A percentile compares a stretch with the other conserved stretches of the same genome.
Conservation (phyloP, 2,113 vertebrate genomes). For the Passer montanus region DNA sequence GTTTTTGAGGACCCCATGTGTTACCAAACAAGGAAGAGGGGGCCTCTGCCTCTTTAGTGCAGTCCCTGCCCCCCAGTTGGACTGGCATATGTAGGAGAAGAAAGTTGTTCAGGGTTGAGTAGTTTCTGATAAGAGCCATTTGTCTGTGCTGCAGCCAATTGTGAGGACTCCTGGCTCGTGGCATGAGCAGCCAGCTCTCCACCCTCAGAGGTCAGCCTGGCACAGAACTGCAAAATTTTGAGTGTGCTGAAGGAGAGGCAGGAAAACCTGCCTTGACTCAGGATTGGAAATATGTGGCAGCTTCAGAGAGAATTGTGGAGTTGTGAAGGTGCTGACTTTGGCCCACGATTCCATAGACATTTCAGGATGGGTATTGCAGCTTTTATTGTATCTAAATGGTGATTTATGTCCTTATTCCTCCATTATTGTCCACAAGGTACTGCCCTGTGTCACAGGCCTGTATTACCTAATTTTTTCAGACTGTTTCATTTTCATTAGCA, state of each 20-base stretch:
- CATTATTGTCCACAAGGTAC: constrained; percentile 69
- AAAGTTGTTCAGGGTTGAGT: constrained; percentile 43
- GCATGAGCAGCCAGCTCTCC: background rate
- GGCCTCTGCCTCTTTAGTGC: background rate
- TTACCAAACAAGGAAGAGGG: background rate
- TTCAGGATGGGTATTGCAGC: constrained; percentile 28
- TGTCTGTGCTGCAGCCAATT: constrained; percentile 26
- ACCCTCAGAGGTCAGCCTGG: constrained; percentile 24
- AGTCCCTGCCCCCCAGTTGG: background rate
- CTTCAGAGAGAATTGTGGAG: background rate
- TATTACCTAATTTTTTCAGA: constrained; percentile 75
- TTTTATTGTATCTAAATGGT: constrained; percentile 68
- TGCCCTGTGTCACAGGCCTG: constrained; percentile 70
- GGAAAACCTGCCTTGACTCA: background rate
- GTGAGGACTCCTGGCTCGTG: background rate
- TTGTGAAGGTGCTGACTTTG: background rate
- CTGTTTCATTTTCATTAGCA: constrained; percentile 89
- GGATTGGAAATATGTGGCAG: background rate
- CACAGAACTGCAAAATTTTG: background rate
- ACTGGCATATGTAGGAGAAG: background rate
- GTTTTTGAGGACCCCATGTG: background rate
- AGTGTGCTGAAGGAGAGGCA: background rate
- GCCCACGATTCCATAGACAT: background rate
- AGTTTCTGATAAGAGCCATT: constrained; percentile 49
- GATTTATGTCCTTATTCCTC: constrained; percentile 76